These are phyloP conservation scores for Zygaena filipendulae DNA, from an alignment of 2,888 invertebrate species.

Conservation along the genomic window DNA sequence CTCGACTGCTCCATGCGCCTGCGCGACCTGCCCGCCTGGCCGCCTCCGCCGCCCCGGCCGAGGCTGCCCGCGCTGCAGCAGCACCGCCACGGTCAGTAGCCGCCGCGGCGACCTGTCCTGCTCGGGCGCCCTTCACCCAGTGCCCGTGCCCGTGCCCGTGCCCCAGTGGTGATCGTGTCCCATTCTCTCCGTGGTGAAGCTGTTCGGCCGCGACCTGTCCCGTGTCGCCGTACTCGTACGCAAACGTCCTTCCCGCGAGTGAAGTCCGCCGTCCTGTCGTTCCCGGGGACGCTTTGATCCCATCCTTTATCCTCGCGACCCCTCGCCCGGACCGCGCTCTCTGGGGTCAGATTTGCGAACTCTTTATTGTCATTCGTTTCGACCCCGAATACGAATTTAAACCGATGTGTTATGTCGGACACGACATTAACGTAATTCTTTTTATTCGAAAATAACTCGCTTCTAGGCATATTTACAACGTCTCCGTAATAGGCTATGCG, in stretches of 20 bases:
- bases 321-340: slow-evolving; percentile 18
- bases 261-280: slow-evolving; percentile 10
- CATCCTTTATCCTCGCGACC: slow-evolving; percentile 18
- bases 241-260: too few species aligned
- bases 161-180: slow-evolving; percentile 6
- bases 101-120: slow-evolving; percentile 8
- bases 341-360: slow-evolving; percentile 23
- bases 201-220: slow-evolving; percentile 9
- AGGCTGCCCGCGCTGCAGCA: slow-evolving; percentile 24
- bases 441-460: slow-evolving; percentile 14
- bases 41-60: slow-evolving; percentile 37
- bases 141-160: slow-evolving; percentile 10
- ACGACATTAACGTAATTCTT: too few species aligned
- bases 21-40: slow-evolving; percentile 55
- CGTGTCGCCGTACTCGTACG: slow-evolving; percentile 14
- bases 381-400: slow-evolving; percentile 22
- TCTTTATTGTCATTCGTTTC: slow-evolving; percentile 23
- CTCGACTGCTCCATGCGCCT: slow-evolving; percentile 78
- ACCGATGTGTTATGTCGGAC: slow-evolving; percentile 17
- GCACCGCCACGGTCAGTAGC: slow-evolving; percentile 49
- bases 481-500: too few species aligned
- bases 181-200: slow-evolving; percentile 5
- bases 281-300: slow-evolving; percentile 17
- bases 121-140: slow-evolving; percentile 11
- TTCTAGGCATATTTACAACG: slow-evolving; percentile 19